phyloP scores from a whole-genome alignment of 1,140 invertebrate genomes.

The Drosophila kikkawai region DNA sequence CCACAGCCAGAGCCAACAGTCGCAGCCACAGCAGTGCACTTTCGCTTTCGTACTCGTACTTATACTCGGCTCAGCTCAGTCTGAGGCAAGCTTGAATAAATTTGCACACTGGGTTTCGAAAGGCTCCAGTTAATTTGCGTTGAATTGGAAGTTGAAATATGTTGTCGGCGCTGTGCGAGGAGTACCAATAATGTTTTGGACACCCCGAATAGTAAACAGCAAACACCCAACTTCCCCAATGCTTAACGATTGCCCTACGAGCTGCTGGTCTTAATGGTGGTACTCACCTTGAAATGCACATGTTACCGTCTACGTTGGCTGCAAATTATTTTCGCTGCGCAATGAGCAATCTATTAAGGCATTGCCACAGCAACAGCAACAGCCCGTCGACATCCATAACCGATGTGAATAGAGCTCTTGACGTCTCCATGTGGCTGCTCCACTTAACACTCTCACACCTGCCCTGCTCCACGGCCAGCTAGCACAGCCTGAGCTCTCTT shows the following conservation, averaged over 20 bases:
- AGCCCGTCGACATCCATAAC: conserved; percentile 36
- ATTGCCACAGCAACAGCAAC: conserved; percentile 21
- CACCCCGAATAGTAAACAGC: conserved; percentile 19
- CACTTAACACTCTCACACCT: conserved; percentile 72
- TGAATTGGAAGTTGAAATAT: conserved; percentile 45
- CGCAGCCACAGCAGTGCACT: conserved; percentile 44
- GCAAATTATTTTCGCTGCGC: conserved; percentile 58
- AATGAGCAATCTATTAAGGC: conserved; percentile 56
- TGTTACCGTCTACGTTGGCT: conserved; percentile 22
- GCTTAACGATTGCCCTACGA: conserved; percentile 31
- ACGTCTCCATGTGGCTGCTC: conserved; percentile 61
- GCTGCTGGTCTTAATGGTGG: conserved; percentile 26
- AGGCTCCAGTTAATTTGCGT: conserved; percentile 42
- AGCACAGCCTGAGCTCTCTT: conserved; percentile 36
- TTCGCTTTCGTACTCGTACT: conserved; percentile 58
- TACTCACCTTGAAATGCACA: conserved; percentile 67
- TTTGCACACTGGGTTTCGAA: conserved; percentile 48
- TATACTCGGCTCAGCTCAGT: conserved; percentile 25
- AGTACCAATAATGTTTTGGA: conserved; percentile 23
- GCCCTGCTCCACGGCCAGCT: conserved; percentile 21
- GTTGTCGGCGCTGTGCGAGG: conserved; percentile 22
- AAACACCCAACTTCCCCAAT: conserved; percentile 21
- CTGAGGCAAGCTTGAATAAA: conserved; percentile 56
- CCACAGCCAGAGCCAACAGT: not conserved
- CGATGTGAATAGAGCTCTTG: conserved; percentile 51